These are phyloP conservation scores for Phorcus lineatus DNA, from an alignment of 2,888 invertebrate species.

Conservation along the genomic window DNA sequence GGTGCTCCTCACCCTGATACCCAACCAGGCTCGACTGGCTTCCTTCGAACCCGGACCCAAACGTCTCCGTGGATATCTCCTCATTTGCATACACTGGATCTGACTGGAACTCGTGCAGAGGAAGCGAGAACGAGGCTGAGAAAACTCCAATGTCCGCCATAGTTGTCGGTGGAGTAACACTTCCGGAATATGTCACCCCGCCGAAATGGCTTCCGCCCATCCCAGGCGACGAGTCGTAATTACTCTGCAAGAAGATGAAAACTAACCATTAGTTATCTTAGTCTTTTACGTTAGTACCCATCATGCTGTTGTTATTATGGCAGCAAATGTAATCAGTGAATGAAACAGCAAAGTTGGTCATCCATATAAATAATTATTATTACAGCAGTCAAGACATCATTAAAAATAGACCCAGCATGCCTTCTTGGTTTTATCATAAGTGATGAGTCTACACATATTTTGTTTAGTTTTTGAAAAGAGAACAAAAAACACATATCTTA, in stretches of 20 bases:
- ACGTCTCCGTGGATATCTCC: conserved; percentile 51
- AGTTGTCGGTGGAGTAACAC: conserved; percentile 44
- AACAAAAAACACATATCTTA: too few species aligned
- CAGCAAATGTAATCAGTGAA: too few species aligned
- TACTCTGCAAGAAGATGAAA: conserved; percentile 42
- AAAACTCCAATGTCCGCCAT: conserved; percentile 80
- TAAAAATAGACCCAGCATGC: too few species aligned
- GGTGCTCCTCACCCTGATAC: conserved; percentile 42
- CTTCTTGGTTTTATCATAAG: too few species aligned
- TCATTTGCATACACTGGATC: conserved; percentile 52
- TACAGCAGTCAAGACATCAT: too few species aligned
- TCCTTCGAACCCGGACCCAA: conserved; percentile 48
- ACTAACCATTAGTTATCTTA: not conserved
- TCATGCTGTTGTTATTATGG: too few species aligned
- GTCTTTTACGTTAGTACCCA: too few species aligned
- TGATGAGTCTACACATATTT: too few species aligned
- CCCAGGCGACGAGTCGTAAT: conserved; percentile 46
- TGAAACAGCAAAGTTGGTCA: too few species aligned
- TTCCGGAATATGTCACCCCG: conserved; percentile 44
- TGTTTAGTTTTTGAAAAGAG: too few species aligned
- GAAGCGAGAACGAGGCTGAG: conserved; percentile 84
- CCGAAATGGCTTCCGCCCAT: conserved; percentile 46
- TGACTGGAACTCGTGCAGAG: conserved; percentile 72
- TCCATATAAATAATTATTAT: too few species aligned
- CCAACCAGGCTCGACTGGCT: conserved; percentile 46